Conservation (phyloP, 2,113 vertebrate genomes). For the Lophochroa leadbeateri region DNA sequence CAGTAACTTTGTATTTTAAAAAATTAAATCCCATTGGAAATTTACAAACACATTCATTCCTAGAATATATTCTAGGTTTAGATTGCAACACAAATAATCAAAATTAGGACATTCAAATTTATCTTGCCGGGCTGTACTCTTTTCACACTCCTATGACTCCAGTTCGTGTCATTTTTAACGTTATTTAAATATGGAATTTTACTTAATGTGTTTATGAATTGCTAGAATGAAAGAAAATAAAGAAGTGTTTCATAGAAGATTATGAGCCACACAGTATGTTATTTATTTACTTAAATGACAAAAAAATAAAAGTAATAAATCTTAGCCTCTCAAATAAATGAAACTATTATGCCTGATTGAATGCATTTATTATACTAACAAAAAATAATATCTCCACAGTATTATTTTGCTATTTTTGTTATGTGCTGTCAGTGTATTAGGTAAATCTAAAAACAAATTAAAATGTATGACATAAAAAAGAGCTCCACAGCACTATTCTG, state of each 20-base stretch:
- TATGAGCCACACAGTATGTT: neutral
- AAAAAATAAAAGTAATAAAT: conserved; percentile 57
- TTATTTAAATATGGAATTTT: conserved; percentile 28
- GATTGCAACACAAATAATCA: conserved; percentile 22
- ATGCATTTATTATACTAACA: conserved; percentile 46
- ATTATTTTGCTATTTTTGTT: conserved; percentile 25
- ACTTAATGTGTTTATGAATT: neutral
- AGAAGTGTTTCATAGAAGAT: conserved; percentile 8
- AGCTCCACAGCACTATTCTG: neutral
- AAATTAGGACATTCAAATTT: conserved; percentile 39
- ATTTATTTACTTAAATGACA: conserved; percentile 45
- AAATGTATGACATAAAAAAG: neutral
- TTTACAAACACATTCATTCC: neutral
- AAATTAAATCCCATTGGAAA: conserved; percentile 16
- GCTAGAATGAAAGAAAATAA: conserved; percentile 27
- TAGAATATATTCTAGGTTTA: conserved; percentile 18
- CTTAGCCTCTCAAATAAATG: conserved; percentile 21
- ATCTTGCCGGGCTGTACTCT: neutral
- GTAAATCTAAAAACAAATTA: neutral
- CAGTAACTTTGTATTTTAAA: neutral
- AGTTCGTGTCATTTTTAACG: conserved; percentile 12
- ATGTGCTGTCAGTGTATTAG: neutral
- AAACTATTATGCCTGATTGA: conserved; percentile 34
- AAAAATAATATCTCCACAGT: conserved; percentile 24
- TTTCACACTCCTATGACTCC: neutral